Percentiles rank a stretch among this genome's conserved stretches.
These are phyloP conservation scores for Garrulus glandarius DNA, from an alignment of 2,797 vertebrate genomes.

Conservation along the genomic window DNA sequence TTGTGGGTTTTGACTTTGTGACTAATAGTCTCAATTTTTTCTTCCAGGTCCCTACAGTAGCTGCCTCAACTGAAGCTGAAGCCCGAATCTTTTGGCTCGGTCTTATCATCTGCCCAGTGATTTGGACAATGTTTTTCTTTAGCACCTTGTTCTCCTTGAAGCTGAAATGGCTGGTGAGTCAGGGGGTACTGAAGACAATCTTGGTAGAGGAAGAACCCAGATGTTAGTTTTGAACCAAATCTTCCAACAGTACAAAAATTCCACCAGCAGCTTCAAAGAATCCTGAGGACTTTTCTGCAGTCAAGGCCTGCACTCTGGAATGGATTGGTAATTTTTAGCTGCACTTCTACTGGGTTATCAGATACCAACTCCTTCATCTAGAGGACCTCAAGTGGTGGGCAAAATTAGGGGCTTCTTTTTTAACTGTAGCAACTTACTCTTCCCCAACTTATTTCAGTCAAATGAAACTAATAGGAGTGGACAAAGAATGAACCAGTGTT, in stretches of 20 bases:
- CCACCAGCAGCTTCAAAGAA: neutral
- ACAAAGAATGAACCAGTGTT: neutral
- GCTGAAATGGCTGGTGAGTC: constrained; percentile 87
- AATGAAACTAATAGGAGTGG: neutral
- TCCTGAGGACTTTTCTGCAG: neutral
- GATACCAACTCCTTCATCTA: neutral
- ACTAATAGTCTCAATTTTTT: neutral
- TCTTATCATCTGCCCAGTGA: constrained; percentile 84
- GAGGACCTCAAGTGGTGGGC: neutral
- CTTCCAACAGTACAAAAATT: neutral
- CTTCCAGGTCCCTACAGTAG: constrained; percentile 55
- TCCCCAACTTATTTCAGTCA: neutral
- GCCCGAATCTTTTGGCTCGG: constrained; percentile 87
- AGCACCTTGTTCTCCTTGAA: constrained; percentile 85
- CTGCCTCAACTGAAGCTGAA: constrained; percentile 79
- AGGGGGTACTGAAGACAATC: neutral
- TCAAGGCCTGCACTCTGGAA: neutral
- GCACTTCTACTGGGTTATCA: neutral
- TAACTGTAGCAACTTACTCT: neutral
- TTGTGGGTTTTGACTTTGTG: neutral
- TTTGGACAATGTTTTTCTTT: constrained; percentile 87
- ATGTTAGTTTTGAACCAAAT: neutral
- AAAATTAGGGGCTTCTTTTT: neutral
- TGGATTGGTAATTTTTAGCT: neutral
- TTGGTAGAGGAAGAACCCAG: neutral